Evolutionary conservation across 2,113 vertebrate species (phyloP).

Genomic region (Chrysemys picta): DNA sequence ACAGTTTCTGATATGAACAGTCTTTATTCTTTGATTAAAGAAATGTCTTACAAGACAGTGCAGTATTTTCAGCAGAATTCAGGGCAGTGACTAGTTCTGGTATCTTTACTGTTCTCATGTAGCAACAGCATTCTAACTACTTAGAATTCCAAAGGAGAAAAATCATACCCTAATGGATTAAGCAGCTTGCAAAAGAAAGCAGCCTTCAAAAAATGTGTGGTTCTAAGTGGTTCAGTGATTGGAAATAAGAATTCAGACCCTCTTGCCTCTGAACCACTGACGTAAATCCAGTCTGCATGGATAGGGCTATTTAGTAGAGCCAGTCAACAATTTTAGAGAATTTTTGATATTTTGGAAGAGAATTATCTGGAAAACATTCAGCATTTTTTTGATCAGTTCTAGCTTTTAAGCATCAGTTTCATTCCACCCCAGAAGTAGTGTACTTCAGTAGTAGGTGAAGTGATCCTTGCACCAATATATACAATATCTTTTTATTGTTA

Average conservation of each 20-base stretch:
- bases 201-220: background rate
- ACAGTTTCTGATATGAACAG: background rate
- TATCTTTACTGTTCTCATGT: background rate
- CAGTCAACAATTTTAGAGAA: background rate
- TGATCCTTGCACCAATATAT: background rate
- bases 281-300: background rate
- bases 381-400: background rate
- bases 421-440: background rate
- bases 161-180: background rate
- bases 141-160: conserved; percentile 1
- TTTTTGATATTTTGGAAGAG: background rate
- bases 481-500: background rate
- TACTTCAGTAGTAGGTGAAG: background rate
- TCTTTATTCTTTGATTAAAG: conserved; percentile 1
- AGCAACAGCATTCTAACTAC: background rate
- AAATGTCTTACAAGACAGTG: background rate
- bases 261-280: background rate
- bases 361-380: background rate
- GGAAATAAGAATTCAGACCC: background rate
- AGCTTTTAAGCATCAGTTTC: background rate
- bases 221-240: background rate
- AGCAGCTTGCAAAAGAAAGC: background rate
- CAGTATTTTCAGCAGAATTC: background rate
- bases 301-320: background rate
- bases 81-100: background rate